Evolutionary conservation across 2,113 vertebrate genomes (phyloP).

Genomic region (Amphiprion ocellaris): DNA sequence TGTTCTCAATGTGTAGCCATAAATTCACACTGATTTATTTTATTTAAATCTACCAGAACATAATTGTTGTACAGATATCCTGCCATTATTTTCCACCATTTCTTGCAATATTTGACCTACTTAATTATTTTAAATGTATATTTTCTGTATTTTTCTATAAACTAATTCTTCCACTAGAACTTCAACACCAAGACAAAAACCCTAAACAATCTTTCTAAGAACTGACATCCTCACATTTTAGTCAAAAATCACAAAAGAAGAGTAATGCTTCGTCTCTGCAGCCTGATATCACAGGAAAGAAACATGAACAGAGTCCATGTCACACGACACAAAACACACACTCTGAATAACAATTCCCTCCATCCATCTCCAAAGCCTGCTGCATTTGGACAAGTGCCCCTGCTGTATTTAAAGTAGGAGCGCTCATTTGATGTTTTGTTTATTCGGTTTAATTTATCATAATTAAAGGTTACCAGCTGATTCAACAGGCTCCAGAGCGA

Average conservation of each 20-base stretch:
- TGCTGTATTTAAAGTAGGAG: conserved; percentile 25
- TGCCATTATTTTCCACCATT: too few relatives aligned
- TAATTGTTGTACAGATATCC: too few relatives aligned
- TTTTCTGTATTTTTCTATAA: background rate
- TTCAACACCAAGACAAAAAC: background rate
- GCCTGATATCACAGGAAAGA: conserved; percentile 12
- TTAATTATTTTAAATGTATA: too few relatives aligned
- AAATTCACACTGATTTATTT: too few relatives aligned
- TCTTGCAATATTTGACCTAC: too few relatives aligned
- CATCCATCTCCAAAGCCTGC: conserved; percentile 18
- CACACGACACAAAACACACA: background rate
- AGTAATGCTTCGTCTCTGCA: background rate
- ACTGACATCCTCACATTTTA: background rate
- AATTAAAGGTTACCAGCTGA: conserved; percentile 57
- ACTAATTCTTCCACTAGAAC: background rate
- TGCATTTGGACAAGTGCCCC: conserved; percentile 26
- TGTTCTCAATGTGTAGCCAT: too few relatives aligned
- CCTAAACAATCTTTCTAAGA: background rate
- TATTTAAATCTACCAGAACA: too few relatives aligned
- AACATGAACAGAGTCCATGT: background rate
- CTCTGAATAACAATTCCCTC: background rate
- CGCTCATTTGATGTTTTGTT: conserved; percentile 44
- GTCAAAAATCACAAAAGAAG: background rate
- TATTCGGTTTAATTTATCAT: conserved; percentile 48
- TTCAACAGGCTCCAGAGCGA: conserved; percentile 18